phyloP scores from a whole-genome alignment of 2,888 invertebrate species.

The Diaprepes abbreviatus region DNA sequence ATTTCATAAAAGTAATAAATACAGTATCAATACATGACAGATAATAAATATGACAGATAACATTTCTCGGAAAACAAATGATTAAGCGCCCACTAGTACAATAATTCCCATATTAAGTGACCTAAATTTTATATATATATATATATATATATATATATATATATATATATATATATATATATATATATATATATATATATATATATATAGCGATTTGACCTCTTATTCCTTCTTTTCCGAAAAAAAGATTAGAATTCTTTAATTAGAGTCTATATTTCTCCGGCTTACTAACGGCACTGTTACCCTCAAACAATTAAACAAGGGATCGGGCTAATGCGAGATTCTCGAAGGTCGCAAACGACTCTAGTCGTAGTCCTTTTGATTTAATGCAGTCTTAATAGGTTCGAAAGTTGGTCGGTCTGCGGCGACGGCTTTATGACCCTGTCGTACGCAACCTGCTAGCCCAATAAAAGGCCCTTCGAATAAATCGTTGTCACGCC shows the following conservation, averaged over 20 bases:
- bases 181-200: too few relatives aligned
- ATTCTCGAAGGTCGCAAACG: slow-evolving; percentile 42
- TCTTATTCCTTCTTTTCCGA: too few relatives aligned
- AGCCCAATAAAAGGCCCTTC: slow-evolving; percentile 39
- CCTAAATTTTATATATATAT: too few relatives aligned
- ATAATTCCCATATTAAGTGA: too few relatives aligned
- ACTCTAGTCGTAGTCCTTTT: slow-evolving; percentile 37
- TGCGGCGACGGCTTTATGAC: slow-evolving; percentile 42
- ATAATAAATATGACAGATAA: too few relatives aligned
- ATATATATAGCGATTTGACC: too few relatives aligned
- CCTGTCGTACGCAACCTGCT: slow-evolving; percentile 39
- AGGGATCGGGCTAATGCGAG: slow-evolving; percentile 44
- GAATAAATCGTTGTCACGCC: slow-evolving; percentile 35
- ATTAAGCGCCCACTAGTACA: too few relatives aligned
- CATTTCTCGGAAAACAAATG: too few relatives aligned
- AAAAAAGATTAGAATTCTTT: slow-evolving; percentile 27
- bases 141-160: too few relatives aligned
- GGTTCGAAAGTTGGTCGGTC: slow-evolving; percentile 50
- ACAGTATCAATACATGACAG: too few relatives aligned
- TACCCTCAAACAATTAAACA: slow-evolving; percentile 49
- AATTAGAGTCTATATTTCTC: slow-evolving; percentile 41
- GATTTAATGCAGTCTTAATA: slow-evolving; percentile 52
- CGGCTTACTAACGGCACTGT: slow-evolving; percentile 36
- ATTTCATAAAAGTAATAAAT: too few relatives aligned
- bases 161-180: too few relatives aligned